phyloP scores from a whole-genome alignment of 2,797 vertebrate genomes.

The Phyllotis vaccarum region DNA sequence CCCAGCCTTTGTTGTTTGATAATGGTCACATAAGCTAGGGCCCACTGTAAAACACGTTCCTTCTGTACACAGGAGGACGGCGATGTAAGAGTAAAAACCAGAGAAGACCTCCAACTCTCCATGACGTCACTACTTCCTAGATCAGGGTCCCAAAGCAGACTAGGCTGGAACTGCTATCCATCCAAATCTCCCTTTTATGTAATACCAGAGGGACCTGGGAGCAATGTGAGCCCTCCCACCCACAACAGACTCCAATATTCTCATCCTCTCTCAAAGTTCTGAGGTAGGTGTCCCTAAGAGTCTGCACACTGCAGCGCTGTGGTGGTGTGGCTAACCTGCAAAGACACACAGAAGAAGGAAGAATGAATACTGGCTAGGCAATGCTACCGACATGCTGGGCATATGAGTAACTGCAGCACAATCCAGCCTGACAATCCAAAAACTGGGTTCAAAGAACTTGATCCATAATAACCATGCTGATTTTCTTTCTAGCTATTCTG shows the following conservation, averaged over 20 bases:
- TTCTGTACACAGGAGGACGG: fast-evolving
- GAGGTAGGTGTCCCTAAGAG: not conserved
- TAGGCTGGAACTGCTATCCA: fast-evolving
- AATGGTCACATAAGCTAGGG: not conserved
- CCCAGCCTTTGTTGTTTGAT: not conserved
- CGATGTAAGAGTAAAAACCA: not conserved
- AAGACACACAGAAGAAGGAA: not conserved
- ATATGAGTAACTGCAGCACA: not conserved
- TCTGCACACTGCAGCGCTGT: not conserved
- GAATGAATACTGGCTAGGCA: not conserved
- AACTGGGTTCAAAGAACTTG: not conserved
- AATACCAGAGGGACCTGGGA: not conserved
- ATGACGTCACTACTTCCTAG: not conserved
- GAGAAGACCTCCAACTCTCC: not conserved
- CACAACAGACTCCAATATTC: not conserved
- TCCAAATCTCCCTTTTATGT: not conserved
- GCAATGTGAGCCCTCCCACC: not conserved
- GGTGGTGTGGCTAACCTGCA: not conserved
- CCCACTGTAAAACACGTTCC: not conserved
- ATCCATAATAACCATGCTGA: too few relatives aligned
- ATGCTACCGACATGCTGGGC: not conserved
- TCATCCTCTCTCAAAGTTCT: not conserved
- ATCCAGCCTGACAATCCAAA: not conserved
- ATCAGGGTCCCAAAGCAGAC: not conserved
- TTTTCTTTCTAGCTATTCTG: not conserved